Conservation (phyloP, 2,797 vertebrate species). For the Kryptolebias ocellatus region DNA sequence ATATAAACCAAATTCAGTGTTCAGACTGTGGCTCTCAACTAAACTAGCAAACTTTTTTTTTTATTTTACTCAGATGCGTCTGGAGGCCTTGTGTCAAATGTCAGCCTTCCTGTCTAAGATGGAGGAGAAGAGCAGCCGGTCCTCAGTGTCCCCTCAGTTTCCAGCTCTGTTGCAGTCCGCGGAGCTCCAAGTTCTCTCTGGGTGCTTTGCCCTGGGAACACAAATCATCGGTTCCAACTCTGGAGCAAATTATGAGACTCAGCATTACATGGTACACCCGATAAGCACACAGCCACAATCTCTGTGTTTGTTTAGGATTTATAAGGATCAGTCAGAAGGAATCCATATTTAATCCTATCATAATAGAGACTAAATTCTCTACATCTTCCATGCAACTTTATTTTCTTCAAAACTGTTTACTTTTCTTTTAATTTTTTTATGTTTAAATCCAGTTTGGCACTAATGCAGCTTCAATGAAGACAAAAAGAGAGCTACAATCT, state of each 20-base stretch:
- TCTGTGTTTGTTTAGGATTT: conserved; percentile 18
- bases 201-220: conserved; percentile 82
- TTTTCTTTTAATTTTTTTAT: neutral
- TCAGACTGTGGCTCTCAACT: neutral
- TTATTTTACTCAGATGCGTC: conserved; percentile 71
- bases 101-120: conserved; percentile 84
- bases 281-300: neutral
- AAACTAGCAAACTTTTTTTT: neutral
- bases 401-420: conserved; percentile 1
- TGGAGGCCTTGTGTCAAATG: conserved; percentile 86
- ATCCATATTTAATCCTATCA: conserved; percentile 15
- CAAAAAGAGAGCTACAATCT: conserved; percentile 78
- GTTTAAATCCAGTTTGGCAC: conserved; percentile 76
- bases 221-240: conserved; percentile 70
- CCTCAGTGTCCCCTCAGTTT: conserved; percentile 60
- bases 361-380: neutral
- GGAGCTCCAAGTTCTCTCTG: conserved; percentile 86
- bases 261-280: conserved; percentile 81
- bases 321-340: neutral
- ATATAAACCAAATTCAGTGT: neutral
- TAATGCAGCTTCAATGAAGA: conserved; percentile 73
- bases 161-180: conserved; percentile 82
- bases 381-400: neutral
- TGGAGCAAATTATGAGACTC: conserved; percentile 72
- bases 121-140: conserved; percentile 78